These are phyloP conservation scores for Phrynocephalus guinanensis DNA, from an alignment of 2,797 vertebrate species.

Conservation along the genomic window DNA sequence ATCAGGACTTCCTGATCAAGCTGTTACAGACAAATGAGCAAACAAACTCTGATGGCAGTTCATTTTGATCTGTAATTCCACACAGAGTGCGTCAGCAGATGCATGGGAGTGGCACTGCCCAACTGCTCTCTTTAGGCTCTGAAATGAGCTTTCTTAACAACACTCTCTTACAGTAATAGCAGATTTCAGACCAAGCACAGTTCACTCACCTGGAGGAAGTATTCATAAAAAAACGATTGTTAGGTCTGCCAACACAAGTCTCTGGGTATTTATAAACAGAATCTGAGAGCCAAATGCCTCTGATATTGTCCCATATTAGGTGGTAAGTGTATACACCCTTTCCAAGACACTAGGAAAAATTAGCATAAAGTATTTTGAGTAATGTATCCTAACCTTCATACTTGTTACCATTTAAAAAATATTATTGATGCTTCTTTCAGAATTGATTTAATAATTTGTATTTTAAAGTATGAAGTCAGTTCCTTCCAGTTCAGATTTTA, in stretches of 20 bases:
- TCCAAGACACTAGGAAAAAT: not conserved
- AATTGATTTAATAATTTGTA: not conserved
- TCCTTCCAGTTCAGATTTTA: not conserved
- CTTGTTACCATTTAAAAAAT: not conserved
- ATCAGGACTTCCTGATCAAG: conserved; percentile 11
- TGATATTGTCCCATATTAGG: not conserved
- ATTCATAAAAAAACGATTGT: not conserved
- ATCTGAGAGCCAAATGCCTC: not conserved
- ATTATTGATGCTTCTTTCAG: not conserved
- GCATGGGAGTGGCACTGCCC: not conserved
- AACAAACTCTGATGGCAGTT: conserved; percentile 24
- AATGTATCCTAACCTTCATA: not conserved
- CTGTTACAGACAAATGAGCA: not conserved
- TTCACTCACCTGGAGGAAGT: conserved; percentile 7
- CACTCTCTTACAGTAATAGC: conserved; percentile 10
- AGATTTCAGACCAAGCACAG: not conserved
- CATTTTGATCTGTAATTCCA: not conserved
- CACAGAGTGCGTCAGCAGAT: conserved; percentile 33
- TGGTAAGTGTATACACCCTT: not conserved
- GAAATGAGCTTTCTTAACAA: not conserved
- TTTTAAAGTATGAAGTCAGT: too few relatives aligned
- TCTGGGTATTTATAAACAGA: not conserved
- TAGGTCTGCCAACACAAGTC: not conserved
- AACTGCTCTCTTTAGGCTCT: conserved; percentile 55
- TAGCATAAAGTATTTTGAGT: not conserved